These are phyloP conservation scores for Sitta carolinensis DNA, from an alignment of 2,797 vertebrate species.

Conservation along the genomic window DNA sequence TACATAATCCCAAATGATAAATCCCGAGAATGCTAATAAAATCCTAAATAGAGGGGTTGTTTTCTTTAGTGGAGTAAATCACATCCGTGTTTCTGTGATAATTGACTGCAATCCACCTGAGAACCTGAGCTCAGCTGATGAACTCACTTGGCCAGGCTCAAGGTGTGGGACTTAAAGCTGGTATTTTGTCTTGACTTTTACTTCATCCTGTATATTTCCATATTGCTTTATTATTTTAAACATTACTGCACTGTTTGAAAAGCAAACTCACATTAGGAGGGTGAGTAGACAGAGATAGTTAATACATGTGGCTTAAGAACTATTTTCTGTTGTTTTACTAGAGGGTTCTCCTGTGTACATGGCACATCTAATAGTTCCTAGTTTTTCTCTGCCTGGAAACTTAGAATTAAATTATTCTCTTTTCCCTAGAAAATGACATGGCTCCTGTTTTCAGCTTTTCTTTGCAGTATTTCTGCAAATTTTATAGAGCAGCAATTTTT, in stretches of 20 bases:
- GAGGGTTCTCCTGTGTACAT: not conserved
- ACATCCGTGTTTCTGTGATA: not conserved
- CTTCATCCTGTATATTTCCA: not conserved
- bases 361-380: not conserved
- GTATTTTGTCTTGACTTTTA: not conserved
- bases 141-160: not conserved
- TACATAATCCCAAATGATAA: constrained; percentile 80
- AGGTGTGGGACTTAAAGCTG: not conserved
- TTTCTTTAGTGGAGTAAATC: constrained; percentile 19
- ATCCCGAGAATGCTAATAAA: constrained; percentile 76
- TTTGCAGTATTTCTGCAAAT: constrained; percentile 14
- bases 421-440: not conserved
- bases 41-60: constrained; percentile 38
- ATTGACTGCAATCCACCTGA: not conserved
- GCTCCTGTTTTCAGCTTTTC: constrained; percentile 13
- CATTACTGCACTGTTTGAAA: not conserved
- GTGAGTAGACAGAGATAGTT: not conserved
- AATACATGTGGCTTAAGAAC: not conserved
- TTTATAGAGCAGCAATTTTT: constrained; percentile 1
- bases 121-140: not conserved
- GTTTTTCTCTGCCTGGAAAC: not conserved
- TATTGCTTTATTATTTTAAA: not conserved
- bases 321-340: not conserved
- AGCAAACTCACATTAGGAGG: not conserved
- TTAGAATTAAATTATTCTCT: not conserved